These are phyloP conservation scores for Amyelois transitella DNA, from an alignment of 1,140 invertebrate genomes.

Conservation along the genomic window DNA sequence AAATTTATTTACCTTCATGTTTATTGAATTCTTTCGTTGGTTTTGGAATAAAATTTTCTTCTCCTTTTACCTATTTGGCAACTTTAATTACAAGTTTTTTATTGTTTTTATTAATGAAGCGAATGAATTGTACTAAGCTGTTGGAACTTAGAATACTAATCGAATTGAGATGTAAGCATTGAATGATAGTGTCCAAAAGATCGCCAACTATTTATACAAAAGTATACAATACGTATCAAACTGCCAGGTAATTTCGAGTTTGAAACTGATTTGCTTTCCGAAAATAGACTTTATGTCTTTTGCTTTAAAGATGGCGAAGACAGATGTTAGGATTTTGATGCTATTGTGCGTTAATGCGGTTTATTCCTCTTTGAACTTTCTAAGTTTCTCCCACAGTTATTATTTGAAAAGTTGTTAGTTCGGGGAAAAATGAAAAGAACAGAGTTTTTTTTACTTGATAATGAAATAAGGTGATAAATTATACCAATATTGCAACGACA, in stretches of 20 bases:
- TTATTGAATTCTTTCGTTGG: not conserved
- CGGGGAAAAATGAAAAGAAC: no score
- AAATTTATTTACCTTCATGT: not conserved
- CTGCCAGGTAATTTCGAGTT: conserved; percentile 6
- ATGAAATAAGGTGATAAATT: no score
- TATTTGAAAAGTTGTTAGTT: no score
- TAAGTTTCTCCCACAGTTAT: no score
- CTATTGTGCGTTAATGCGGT: not conserved
- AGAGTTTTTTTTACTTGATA: no score
- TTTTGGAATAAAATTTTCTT: not conserved
- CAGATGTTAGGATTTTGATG: not conserved
- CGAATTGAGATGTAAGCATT: conserved; percentile 14
- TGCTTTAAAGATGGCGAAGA: not conserved
- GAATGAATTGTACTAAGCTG: no score
- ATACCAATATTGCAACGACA: no score
- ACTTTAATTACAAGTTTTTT: conserved; percentile 10
- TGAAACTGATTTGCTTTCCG: not conserved
- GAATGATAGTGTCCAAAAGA: conserved; percentile 33
- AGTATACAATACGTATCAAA: conserved; percentile 24
- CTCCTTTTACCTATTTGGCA: not conserved
- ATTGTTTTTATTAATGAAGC: not conserved
- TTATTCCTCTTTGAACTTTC: no score
- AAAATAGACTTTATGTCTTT: conserved; percentile 9
- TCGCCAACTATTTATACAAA: conserved; percentile 44
- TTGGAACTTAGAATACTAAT: not conserved